Conservation (phyloP, 2,888 invertebrate species). For the Clivina fossor region DNA sequence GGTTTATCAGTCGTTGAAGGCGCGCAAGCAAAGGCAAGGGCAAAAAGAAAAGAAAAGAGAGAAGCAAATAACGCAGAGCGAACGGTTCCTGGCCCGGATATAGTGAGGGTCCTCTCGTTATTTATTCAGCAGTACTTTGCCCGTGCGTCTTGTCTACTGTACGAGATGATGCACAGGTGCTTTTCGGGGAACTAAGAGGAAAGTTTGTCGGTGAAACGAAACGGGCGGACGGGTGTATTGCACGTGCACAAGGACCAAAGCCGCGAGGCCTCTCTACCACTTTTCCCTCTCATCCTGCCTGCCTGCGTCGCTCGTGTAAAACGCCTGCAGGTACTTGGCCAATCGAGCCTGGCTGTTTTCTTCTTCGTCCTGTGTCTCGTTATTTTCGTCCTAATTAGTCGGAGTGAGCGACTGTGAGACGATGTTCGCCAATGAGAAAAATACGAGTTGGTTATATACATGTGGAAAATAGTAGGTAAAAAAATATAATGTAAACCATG, state of each 20-base stretch:
- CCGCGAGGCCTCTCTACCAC: conserved; percentile 3
- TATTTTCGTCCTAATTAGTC: conserved; percentile 27
- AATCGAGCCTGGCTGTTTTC: not conserved
- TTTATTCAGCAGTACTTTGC: conserved; percentile 11
- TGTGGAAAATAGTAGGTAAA: too few relatives aligned
- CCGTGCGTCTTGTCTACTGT: too few relatives aligned
- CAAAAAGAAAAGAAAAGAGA: conserved; percentile 16
- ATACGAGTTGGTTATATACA: too few relatives aligned
- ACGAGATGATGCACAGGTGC: too few relatives aligned
- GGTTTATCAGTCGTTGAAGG: conserved; percentile 24
- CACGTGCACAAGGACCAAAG: conserved; percentile 23
- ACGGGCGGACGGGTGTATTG: not conserved
- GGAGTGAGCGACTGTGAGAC: too few relatives aligned
- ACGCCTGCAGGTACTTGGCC: conserved; percentile 17
- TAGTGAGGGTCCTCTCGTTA: conserved; percentile 19
- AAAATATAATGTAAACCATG: too few relatives aligned
- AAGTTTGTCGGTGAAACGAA: not conserved
- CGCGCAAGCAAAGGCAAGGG: not conserved
- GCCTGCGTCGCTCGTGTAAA: conserved; percentile 3
- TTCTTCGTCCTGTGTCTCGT: conserved; percentile 5
- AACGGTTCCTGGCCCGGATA: not conserved
- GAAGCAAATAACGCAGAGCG: not conserved
- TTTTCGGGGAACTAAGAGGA: conserved; percentile 3
- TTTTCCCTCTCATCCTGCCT: not conserved
- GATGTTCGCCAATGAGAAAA: too few relatives aligned